Conservation (phyloP, 2,888 invertebrate species). For the Ditylenchus weischeri region DNA sequence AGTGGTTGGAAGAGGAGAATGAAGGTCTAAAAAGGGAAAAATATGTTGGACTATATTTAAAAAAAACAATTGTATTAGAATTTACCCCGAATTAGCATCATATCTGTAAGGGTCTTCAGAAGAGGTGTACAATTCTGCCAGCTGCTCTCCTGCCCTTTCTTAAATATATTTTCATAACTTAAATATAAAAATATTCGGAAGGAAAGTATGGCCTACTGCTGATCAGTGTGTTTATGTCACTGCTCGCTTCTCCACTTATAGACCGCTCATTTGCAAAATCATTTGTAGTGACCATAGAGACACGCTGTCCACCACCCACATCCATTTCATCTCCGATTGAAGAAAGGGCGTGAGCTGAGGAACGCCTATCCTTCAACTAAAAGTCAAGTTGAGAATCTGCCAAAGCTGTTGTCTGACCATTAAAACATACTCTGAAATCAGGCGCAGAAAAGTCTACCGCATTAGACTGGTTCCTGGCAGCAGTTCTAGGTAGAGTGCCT, state of each 20-base stretch:
- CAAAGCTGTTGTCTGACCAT: too few relatives aligned
- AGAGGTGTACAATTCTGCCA: constrained; percentile 48
- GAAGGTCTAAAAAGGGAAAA: constrained; percentile 9
- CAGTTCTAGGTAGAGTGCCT: constrained; percentile 36
- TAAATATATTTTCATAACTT: constrained; percentile 12
- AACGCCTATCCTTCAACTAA: constrained; percentile 15
- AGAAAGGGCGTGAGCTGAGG: constrained; percentile 14
- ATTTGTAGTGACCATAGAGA: constrained; percentile 29
- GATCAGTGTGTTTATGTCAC: constrained; percentile 21
- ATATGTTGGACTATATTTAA: neutral
- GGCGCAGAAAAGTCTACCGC: neutral
- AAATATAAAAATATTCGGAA: neutral
- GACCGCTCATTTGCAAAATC: constrained; percentile 15
- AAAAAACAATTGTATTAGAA: neutral
- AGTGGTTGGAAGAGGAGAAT: constrained; percentile 18
- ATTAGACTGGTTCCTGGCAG: constrained; percentile 13
- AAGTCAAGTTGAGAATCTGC: constrained; percentile 3
- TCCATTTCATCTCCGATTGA: constrained; percentile 23
- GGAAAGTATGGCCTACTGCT: constrained; percentile 26
- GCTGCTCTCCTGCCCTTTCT: constrained; percentile 52
- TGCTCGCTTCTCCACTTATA: constrained; percentile 21
- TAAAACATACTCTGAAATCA: constrained; percentile 5
- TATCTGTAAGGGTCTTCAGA: constrained; percentile 49
- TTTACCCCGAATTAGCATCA: constrained; percentile 20
- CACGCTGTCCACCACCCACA: constrained; percentile 30